Conservation (phyloP, 2,113 vertebrate genomes). For the Larimichthys crocea region DNA sequence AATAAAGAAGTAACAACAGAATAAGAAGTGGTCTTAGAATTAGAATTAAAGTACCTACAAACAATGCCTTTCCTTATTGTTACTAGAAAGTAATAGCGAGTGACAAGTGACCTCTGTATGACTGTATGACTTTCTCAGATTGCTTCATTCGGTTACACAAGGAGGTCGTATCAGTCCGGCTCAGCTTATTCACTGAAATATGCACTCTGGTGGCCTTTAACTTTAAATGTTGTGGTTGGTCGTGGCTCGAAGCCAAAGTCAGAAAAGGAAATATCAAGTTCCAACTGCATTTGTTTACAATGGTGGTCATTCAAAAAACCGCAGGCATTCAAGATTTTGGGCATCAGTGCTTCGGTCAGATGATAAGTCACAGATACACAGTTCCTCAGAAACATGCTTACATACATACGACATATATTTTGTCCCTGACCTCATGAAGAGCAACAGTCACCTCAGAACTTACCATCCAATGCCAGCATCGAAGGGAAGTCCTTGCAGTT, state of each 20-base stretch:
- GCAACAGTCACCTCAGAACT: constrained; percentile 31
- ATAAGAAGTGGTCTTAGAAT: neutral
- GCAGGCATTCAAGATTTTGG: constrained; percentile 12
- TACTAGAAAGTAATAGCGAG: neutral
- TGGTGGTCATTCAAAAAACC: constrained; percentile 37
- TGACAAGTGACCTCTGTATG: constrained; percentile 29
- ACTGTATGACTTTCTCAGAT: constrained; percentile 57
- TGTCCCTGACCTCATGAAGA: neutral
- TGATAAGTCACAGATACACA: neutral
- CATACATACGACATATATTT: neutral
- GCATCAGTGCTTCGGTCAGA: neutral
- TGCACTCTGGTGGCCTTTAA: constrained; percentile 36
- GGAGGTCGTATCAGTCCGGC: constrained; percentile 22
- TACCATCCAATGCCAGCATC: constrained; percentile 96
- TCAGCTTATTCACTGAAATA: constrained; percentile 17
- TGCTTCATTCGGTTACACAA: constrained; percentile 36
- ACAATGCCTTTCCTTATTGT: neutral
- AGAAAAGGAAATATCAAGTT: constrained; percentile 60
- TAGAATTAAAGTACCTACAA: neutral
- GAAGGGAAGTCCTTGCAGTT: constrained; percentile 97
- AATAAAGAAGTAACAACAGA: neutral
- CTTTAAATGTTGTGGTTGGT: constrained; percentile 41
- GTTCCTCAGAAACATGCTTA: neutral
- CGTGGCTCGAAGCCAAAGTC: constrained; percentile 44
- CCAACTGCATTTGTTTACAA: constrained; percentile 46